These are phyloP conservation scores for Acleris sparsana DNA, from an alignment of 2,888 invertebrate genomes.

Conservation along the genomic window DNA sequence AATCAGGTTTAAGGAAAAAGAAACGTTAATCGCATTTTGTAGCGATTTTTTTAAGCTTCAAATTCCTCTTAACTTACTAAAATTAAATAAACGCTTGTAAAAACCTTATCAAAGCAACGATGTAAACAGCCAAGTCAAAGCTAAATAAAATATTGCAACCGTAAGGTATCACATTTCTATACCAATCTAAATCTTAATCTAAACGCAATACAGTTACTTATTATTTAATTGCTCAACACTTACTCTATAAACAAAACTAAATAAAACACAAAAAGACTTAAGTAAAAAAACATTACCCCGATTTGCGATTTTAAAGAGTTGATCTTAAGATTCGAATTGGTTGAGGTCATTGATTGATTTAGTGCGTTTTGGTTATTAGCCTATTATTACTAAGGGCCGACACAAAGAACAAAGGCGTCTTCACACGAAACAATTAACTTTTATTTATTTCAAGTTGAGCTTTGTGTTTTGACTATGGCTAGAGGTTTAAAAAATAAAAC, in stretches of 20 bases:
- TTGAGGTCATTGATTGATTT: background rate
- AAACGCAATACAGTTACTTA: background rate
- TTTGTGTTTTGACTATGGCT: slow-evolving; percentile 13
- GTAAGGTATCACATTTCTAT: background rate
- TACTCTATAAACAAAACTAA: no score
- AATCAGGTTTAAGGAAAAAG: no score
- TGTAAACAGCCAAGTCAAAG: background rate
- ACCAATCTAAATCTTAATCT: background rate
- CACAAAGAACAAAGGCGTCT: slow-evolving; percentile 26
- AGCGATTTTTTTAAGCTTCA: background rate
- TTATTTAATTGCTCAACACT: no score
- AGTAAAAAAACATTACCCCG: no score
- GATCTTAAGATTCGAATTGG: background rate
- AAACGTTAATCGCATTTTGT: no score
- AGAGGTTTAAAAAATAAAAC: background rate
- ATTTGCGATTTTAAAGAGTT: no score
- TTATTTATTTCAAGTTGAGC: slow-evolving; percentile 39
- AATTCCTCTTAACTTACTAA: background rate
- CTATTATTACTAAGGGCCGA: slow-evolving; percentile 7
- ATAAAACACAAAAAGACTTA: no score
- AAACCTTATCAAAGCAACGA: background rate
- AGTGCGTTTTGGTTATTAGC: slow-evolving; percentile 4
- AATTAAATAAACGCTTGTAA: background rate
- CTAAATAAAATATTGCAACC: background rate
- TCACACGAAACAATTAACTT: slow-evolving; percentile 31